Evolutionary conservation across 2,113 vertebrate genomes (phyloP).

Genomic region (Lophotis ruficrista): DNA sequence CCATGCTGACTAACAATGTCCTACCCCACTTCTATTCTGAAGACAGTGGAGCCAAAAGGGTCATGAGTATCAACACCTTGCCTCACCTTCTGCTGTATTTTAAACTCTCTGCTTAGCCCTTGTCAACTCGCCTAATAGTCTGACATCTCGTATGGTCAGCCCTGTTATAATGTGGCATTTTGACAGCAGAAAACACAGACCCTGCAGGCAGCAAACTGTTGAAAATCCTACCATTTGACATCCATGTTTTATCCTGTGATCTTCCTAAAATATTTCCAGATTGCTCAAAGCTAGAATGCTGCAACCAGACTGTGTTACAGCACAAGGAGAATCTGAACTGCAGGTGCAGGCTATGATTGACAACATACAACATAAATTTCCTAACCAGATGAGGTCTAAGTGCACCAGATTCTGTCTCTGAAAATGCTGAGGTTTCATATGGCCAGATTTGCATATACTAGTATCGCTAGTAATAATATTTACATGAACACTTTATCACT

Average conservation of each 20-base stretch:
- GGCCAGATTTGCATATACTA: neutral
- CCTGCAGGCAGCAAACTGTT: neutral
- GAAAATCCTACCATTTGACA: neutral
- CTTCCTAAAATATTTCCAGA: conserved; percentile 12
- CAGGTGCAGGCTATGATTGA: neutral
- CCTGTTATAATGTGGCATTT: neutral
- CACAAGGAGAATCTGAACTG: neutral
- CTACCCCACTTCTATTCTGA: neutral
- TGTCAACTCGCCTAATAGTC: neutral
- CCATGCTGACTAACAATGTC: neutral
- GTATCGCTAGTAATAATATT: neutral
- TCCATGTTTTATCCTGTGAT: neutral
- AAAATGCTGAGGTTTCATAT: neutral
- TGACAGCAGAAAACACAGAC: neutral
- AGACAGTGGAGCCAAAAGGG: neutral
- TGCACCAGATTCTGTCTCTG: neutral
- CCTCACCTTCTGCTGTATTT: neutral
- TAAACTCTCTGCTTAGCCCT: neutral
- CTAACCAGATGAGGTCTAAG: neutral
- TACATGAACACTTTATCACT: neutral
- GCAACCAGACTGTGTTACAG: neutral
- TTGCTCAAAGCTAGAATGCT: neutral
- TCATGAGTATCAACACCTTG: neutral
- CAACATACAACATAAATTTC: neutral
- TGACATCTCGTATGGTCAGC: neutral